Evolutionary conservation across 2,113 vertebrate genomes (phyloP).

Genomic region (Stercorarius parasiticus): DNA sequence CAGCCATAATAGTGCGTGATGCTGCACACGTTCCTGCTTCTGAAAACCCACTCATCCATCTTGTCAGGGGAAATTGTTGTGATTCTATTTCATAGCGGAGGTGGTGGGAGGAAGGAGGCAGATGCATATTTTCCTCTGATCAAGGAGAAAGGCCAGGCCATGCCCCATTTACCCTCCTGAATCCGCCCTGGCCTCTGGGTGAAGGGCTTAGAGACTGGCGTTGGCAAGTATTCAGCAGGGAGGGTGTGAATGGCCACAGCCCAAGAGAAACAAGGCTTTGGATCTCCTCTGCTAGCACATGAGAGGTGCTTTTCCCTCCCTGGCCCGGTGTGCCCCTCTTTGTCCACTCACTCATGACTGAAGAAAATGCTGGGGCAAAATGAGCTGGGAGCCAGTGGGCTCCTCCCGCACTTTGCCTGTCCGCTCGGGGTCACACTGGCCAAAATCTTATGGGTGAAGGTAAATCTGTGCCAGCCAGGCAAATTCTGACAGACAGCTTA

Average conservation of each 20-base stretch:
- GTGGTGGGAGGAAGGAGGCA: slow-evolving; percentile 31
- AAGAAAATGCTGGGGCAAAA: not conserved
- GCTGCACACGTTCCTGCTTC: not conserved
- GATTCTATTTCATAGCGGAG: not conserved
- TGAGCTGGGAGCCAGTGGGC: not conserved
- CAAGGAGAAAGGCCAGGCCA: not conserved
- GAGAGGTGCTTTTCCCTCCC: not conserved
- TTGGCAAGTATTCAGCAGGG: not conserved
- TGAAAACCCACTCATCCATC: slow-evolving; percentile 25
- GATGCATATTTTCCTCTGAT: not conserved
- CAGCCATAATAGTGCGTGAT: slow-evolving; percentile 28
- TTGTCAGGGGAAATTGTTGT: slow-evolving; percentile 36
- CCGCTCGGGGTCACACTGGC: rapidly evolving
- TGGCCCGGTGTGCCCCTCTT: rapidly evolving
- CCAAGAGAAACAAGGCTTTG: not conserved
- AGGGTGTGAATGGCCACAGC: rapidly evolving
- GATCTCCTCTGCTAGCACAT: not conserved
- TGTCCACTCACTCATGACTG: rapidly evolving
- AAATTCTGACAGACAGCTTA: not conserved
- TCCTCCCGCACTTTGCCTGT: not conserved
- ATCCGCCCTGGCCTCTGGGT: not conserved
- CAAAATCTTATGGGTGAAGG: not conserved
- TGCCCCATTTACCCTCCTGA: not conserved
- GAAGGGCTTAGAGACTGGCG: not conserved
- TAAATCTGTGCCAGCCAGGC: not conserved